These are phyloP conservation scores for Trissolcus brochymenae DNA, from an alignment of 2,888 invertebrate species.

Conservation along the genomic window DNA sequence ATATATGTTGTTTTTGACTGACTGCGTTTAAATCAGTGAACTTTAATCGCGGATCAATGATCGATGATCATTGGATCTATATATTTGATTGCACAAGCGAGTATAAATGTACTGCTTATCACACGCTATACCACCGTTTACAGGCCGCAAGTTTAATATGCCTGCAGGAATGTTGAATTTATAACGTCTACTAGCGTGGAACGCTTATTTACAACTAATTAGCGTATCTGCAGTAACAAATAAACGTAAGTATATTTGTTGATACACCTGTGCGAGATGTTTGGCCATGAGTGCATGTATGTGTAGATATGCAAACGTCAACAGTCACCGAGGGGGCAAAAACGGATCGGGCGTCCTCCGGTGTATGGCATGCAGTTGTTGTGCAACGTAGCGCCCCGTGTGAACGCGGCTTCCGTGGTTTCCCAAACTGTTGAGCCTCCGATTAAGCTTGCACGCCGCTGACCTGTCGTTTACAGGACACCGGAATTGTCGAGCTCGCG, in stretches of 20 bases:
- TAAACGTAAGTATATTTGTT: conserved; percentile 2
- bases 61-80: no score
- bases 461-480: conserved; percentile 56
- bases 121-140: no score
- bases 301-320: conserved; percentile 28
- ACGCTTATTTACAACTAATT: no score
- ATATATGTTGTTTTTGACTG: no score
- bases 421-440: conserved; percentile 62
- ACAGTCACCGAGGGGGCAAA: conserved; percentile 20
- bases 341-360: conserved; percentile 28
- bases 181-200: no score
- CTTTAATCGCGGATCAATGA: no score
- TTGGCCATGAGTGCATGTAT: conserved; percentile 10
- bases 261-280: not conserved
- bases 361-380: conserved; percentile 43
- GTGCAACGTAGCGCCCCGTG: conserved; percentile 56
- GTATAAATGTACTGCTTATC: no score
- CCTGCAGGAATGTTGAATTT: no score
- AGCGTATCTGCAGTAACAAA: not conserved
- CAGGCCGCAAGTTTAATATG: no score
- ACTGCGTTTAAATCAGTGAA: no score
- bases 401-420: conserved; percentile 65
- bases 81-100: no score
- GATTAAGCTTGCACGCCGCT: conserved; percentile 56
- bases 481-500: conserved; percentile 50